Conservation (phyloP, 2,113 vertebrate species). For the Psilopsiagon aurifrons region DNA sequence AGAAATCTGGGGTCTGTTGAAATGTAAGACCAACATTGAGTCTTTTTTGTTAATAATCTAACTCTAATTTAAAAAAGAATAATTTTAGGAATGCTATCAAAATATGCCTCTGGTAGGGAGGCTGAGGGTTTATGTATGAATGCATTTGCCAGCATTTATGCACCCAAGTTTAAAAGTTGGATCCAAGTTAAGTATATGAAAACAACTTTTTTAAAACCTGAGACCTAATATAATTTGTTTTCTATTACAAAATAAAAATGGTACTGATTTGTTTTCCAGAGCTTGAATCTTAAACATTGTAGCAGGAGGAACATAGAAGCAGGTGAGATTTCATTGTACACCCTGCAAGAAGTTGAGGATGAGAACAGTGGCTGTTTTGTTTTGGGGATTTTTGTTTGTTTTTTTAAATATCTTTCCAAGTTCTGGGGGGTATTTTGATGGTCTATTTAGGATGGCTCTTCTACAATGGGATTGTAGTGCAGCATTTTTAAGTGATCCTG, state of each 20-base stretch:
- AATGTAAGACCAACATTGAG: not conserved
- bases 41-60: not conserved
- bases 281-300: not conserved
- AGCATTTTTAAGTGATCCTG: not conserved
- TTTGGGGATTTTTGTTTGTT: not conserved
- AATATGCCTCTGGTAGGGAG: not conserved
- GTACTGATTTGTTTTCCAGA: not conserved
- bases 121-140: not conserved
- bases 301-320: not conserved
- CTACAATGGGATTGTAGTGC: not conserved
- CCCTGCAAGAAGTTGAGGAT: not conserved
- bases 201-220: not conserved
- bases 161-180: not conserved
- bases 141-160: not conserved
- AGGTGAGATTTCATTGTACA: not conserved
- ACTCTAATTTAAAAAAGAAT: not conserved
- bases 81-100: not conserved
- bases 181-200: not conserved
- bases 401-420: not conserved
- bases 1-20: not conserved
- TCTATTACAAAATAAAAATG: not conserved
- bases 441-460: not conserved
- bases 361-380: not conserved
- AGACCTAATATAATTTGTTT: not conserved
- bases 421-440: not conserved